Evolutionary conservation across 2,888 invertebrate species (phyloP).

Genomic region (Meloe dianella): DNA sequence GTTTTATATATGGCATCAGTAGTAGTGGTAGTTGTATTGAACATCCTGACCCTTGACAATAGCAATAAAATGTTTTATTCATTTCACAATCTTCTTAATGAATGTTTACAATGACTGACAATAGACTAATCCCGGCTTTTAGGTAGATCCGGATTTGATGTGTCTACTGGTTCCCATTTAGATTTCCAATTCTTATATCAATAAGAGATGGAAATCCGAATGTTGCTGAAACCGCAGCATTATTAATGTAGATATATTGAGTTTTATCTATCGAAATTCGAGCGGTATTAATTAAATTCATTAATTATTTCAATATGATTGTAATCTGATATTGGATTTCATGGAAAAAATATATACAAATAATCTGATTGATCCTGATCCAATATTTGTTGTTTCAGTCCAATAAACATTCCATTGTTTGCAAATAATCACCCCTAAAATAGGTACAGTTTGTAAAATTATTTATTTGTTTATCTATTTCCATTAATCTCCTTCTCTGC

Average conservation of each 20-base stretch:
- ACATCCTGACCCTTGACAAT: background rate
- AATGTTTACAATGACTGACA: conserved; percentile 16
- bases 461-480: conserved; percentile 1
- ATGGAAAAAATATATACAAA: no score
- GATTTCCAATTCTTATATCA: background rate
- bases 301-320: background rate
- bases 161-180: background rate
- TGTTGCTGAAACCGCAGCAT: no score
- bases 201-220: no score
- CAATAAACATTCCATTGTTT: background rate
- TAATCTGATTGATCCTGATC: background rate
- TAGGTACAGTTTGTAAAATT: background rate
- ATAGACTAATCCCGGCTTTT: conserved; percentile 14
- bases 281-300: no score
- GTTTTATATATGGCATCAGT: background rate
- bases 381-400: background rate
- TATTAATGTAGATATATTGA: no score
- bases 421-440: background rate
- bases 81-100: conserved; percentile 15
- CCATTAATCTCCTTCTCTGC: background rate
- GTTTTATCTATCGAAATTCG: no score
- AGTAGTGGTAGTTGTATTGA: background rate
- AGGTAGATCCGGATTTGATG: conserved; percentile 12
- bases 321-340: no score
- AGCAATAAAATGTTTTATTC: conserved; percentile 14